Evolutionary conservation across 1,140 invertebrate species (phyloP).

Genomic region (Harlomillsia oculata): DNA sequence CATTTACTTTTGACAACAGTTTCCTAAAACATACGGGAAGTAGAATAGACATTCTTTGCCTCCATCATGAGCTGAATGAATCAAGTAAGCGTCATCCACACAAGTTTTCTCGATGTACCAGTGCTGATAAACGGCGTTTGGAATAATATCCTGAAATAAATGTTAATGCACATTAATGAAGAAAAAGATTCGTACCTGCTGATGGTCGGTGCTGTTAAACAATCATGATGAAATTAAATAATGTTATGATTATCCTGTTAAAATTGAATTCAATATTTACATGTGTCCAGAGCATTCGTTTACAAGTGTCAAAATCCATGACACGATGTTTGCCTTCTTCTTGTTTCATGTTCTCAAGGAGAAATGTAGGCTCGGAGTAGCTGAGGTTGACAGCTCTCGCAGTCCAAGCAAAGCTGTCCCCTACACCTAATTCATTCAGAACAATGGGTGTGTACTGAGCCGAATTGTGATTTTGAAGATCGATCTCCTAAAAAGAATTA

Average conservation of each 20-base stretch:
- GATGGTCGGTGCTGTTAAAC: too few species aligned
- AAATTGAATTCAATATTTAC: too few species aligned
- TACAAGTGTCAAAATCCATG: slow-evolving; percentile 8
- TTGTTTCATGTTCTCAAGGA: slow-evolving; percentile 8
- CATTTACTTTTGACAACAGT: too few species aligned
- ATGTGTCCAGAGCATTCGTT: slow-evolving; percentile 9
- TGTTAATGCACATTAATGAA: too few species aligned
- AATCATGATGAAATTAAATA: too few species aligned
- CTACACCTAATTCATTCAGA: slow-evolving; percentile 2
- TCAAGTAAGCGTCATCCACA: neutral
- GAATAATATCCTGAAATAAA: slow-evolving; percentile 2
- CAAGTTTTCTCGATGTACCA: slow-evolving; percentile 8
- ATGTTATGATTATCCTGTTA: too few species aligned
- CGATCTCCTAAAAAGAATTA: slow-evolving; percentile 1
- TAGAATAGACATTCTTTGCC: slow-evolving; percentile 5
- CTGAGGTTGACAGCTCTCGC: slow-evolving; percentile 4
- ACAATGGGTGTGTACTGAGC: slow-evolving; percentile 1
- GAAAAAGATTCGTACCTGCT: neutral
- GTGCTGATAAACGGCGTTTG: slow-evolving; percentile 3
- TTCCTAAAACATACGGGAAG: slow-evolving; percentile 1
- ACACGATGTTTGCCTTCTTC: neutral
- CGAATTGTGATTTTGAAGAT: neutral
- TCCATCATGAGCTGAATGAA: slow-evolving; percentile 4
- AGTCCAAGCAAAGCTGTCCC: slow-evolving; percentile 4
- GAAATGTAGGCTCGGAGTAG: slow-evolving; percentile 1